phyloP scores from a whole-genome alignment of 2,797 vertebrate species.

The Sebastes iracundus region DNA sequence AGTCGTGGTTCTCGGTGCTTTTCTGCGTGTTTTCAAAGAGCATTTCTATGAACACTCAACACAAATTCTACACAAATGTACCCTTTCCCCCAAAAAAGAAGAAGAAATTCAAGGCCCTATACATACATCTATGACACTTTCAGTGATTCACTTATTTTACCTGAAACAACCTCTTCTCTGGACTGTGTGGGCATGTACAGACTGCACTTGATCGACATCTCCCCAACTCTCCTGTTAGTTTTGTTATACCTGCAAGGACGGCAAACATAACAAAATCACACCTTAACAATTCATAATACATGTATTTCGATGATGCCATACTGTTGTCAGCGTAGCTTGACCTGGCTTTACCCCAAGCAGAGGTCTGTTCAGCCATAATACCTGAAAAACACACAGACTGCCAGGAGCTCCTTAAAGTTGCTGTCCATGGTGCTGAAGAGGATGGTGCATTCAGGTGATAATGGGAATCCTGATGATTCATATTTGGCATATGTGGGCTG shows the following conservation, averaged over 20 bases:
- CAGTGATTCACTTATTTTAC: background rate
- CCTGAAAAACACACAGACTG: background rate
- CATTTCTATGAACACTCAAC: background rate
- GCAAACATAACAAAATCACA: background rate
- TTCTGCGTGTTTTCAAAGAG: background rate
- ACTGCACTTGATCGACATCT: background rate
- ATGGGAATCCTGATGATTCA: background rate
- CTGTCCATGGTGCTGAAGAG: conserved; percentile 32
- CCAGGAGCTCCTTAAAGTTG: background rate
- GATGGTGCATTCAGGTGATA: background rate
- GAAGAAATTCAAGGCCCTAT: background rate
- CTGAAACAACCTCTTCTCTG: background rate
- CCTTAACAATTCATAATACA: background rate
- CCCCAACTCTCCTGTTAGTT: background rate
- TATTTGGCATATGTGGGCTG: background rate
- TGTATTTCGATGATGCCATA: background rate
- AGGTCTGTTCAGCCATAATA: background rate
- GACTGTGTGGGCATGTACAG: background rate
- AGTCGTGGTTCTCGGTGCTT: rapidly evolving
- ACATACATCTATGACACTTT: background rate
- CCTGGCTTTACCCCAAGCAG: background rate
- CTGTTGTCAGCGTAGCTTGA: background rate
- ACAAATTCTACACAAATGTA: background rate
- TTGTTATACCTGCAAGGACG: background rate
- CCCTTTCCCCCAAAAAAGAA: background rate